Percentiles rank a stretch among this genome's conserved stretches.
These are phyloP conservation scores for Drosophila teissieri DNA, from an alignment of 1,140 invertebrate species.

Conservation along the genomic window DNA sequence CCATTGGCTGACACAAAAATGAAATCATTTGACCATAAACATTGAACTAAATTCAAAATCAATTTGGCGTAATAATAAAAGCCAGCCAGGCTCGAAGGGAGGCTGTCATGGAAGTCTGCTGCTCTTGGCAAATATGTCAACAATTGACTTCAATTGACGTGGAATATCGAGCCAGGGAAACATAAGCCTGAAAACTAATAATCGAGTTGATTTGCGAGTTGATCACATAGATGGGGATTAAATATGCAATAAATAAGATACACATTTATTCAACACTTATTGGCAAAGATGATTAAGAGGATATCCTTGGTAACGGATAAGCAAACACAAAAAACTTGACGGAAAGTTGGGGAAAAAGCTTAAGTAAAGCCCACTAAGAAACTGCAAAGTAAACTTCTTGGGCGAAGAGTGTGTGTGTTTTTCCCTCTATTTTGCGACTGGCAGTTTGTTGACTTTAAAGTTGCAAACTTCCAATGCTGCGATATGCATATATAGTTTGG, in stretches of 20 bases:
- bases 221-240: slow-evolving; percentile 8
- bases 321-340: slow-evolving; percentile 5
- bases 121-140: slow-evolving; percentile 58
- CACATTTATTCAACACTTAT: slow-evolving; percentile 30
- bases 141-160: slow-evolving; percentile 49
- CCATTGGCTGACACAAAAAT: slow-evolving; percentile 72
- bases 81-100: slow-evolving; percentile 42
- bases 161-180: slow-evolving; percentile 9
- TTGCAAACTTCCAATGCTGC: slow-evolving; percentile 32
- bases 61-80: slow-evolving; percentile 82
- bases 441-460: slow-evolving; percentile 49
- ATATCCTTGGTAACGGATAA: neutral
- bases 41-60: slow-evolving; percentile 83
- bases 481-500: slow-evolving; percentile 38
- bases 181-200: slow-evolving; percentile 9
- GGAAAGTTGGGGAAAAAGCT: slow-evolving; percentile 10
- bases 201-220: slow-evolving; percentile 14
- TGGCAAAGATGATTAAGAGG: slow-evolving; percentile 19
- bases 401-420: slow-evolving; percentile 30
- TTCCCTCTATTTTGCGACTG: slow-evolving; percentile 7
- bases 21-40: slow-evolving; percentile 81
- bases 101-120: slow-evolving; percentile 21
- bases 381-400: slow-evolving; percentile 35
- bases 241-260: slow-evolving; percentile 27
- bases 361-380: slow-evolving; percentile 22